A percentile compares a stretch with the other conserved stretches of the same genome.
These are phyloP conservation scores for Ophion ventricosus DNA, from an alignment of 2,888 invertebrate genomes.

Conservation along the genomic window DNA sequence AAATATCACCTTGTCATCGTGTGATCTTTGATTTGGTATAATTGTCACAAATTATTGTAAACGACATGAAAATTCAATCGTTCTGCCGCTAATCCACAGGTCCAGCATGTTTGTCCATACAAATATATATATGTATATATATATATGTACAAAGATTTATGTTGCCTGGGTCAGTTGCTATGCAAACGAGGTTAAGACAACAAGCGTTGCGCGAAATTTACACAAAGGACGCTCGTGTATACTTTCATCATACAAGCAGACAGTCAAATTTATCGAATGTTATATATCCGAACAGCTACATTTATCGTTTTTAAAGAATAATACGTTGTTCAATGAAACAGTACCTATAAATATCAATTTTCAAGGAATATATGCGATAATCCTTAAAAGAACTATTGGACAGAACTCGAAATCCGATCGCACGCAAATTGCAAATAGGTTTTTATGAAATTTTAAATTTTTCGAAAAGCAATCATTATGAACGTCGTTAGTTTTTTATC, in stretches of 20 bases:
- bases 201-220: background rate
- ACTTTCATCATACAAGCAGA: background rate
- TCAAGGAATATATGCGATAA: background rate
- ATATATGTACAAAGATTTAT: background rate
- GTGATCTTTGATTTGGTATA: conserved; percentile 36
- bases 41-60: conserved; percentile 21
- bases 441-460: background rate
- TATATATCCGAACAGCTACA: background rate
- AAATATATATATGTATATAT: background rate
- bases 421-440: background rate
- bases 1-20: conserved; percentile 61
- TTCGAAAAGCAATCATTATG: background rate
- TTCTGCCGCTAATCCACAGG: conserved; percentile 9
- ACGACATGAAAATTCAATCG: conserved; percentile 37
- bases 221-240: background rate
- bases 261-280: background rate
- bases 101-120: conserved; percentile 1
- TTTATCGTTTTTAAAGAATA: background rate
- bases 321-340: background rate
- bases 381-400: too few species aligned
- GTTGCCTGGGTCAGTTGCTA: conserved; percentile 10
- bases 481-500: background rate
- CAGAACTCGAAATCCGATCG: too few species aligned
- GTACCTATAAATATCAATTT: background rate
- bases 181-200: conserved; percentile 3